Conservation (phyloP, 2,888 invertebrate genomes). For the Oscheius sp. region DNA sequence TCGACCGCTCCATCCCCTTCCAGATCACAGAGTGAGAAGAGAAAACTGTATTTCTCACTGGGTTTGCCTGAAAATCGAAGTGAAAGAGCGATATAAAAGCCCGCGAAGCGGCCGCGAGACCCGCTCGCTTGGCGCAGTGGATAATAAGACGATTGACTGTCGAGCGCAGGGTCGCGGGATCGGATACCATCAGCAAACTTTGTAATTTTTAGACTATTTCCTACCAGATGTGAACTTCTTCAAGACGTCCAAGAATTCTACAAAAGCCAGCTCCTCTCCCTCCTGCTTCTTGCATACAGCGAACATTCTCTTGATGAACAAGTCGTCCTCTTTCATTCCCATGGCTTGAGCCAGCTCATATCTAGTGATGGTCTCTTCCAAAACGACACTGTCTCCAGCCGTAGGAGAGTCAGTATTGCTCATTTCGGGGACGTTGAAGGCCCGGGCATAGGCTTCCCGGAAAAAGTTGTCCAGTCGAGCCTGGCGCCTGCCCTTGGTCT, state of each 20-base stretch:
- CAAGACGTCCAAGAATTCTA: conserved; percentile 89
- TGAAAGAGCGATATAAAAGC: too few relatives aligned
- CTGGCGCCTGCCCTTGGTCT: conserved; percentile 87
- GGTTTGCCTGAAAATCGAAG: neutral
- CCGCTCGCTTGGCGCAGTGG: too few relatives aligned
- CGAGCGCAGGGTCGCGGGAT: too few relatives aligned
- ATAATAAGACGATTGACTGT: too few relatives aligned
- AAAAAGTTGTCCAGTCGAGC: conserved; percentile 92
- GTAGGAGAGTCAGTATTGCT: conserved; percentile 50
- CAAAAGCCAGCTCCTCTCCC: conserved; percentile 86
- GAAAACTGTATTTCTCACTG: conserved; percentile 80
- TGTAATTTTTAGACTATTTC: neutral
- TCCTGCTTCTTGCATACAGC: conserved; percentile 86
- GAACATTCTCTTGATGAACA: conserved; percentile 96
- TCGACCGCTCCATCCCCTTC: conserved; percentile 93
- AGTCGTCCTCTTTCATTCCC: conserved; percentile 92
- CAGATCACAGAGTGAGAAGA: conserved; percentile 97
- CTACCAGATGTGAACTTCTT: conserved; percentile 60
- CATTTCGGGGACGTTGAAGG: conserved; percentile 55
- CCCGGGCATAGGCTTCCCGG: conserved; percentile 75
- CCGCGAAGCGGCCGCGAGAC: too few relatives aligned
- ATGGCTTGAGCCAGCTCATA: conserved; percentile 93
- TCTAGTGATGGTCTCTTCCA: conserved; percentile 65
- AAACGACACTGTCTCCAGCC: conserved; percentile 52
- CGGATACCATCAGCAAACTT: too few relatives aligned